phyloP scores from a whole-genome alignment of 35 echinoderm and acorn worm species.

The Strongylocentrotus purpuratus region DNA sequence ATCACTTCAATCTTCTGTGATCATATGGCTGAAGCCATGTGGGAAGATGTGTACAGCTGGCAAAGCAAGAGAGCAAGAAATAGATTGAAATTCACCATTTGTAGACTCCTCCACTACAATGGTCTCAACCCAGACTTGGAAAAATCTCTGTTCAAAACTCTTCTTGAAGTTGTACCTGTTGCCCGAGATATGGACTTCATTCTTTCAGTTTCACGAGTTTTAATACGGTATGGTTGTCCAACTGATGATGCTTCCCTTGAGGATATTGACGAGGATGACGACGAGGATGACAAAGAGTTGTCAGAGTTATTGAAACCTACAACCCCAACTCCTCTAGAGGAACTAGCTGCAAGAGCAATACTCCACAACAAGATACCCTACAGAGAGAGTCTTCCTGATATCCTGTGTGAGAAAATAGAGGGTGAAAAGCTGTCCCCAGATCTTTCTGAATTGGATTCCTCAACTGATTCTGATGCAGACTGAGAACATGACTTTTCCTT shows the following conservation, averaged over 20 bases:
- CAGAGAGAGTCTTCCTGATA: neutral
- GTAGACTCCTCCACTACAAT: neutral
- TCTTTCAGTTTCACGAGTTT: neutral
- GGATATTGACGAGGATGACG: neutral
- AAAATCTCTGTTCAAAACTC: neutral
- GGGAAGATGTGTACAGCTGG: neutral
- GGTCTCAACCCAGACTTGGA: neutral
- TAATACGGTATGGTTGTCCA: neutral
- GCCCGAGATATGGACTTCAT: neutral
- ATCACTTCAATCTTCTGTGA: neutral
- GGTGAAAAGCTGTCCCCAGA: neutral
- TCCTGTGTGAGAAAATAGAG: neutral
- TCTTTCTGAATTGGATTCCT: neutral
- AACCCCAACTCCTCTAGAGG: neutral
- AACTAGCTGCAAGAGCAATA: neutral
- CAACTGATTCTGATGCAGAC: neutral
- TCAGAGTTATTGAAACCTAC: neutral
- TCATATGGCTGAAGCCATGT: neutral
- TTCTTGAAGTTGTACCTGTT: neutral
- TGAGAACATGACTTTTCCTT: neutral
- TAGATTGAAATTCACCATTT: slow-evolving; percentile 1
- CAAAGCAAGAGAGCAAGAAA: neutral
- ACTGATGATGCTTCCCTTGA: neutral
- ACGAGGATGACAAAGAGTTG: neutral
- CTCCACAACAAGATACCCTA: neutral